These are phyloP conservation scores for Myotis davidii DNA, from an alignment of 2,113 vertebrate genomes.

Conservation along the genomic window DNA sequence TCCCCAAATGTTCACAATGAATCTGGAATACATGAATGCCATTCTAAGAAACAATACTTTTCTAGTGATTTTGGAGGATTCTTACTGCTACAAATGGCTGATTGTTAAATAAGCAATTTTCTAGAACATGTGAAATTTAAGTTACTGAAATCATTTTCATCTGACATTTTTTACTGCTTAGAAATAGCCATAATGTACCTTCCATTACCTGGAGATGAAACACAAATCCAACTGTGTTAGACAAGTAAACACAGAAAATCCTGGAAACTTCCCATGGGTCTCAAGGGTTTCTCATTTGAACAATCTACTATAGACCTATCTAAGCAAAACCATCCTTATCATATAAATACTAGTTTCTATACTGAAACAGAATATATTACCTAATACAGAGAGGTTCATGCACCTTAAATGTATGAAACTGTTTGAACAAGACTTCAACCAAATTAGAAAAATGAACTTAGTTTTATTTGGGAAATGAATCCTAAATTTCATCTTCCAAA, in stretches of 20 bases:
- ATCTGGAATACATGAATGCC: not conserved
- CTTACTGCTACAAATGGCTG: slow-evolving; percentile 58
- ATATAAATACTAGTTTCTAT: not conserved
- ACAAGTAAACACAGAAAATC: not conserved
- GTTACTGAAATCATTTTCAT: slow-evolving; percentile 44
- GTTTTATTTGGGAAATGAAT: slow-evolving; percentile 24
- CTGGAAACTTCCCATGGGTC: not conserved
- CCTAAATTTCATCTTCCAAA: not conserved
- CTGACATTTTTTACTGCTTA: slow-evolving; percentile 42
- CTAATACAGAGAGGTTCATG: not conserved
- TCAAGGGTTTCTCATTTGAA: not conserved
- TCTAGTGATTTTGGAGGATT: slow-evolving; percentile 16
- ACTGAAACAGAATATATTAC: not conserved
- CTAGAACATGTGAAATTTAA: slow-evolving; percentile 63
- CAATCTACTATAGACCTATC: not conserved
- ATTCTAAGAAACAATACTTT: slow-evolving; percentile 32
- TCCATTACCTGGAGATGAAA: slow-evolving; percentile 43
- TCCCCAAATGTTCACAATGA: not conserved
- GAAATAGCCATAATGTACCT: slow-evolving; percentile 52
- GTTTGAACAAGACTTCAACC: not conserved
- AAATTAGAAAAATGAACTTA: not conserved
- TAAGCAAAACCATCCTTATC: not conserved
- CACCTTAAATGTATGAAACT: not conserved
- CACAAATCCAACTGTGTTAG: slow-evolving; percentile 53
- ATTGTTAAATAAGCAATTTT: slow-evolving; percentile 63